phyloP scores from a whole-genome alignment of 1,140 invertebrate species.

The Atta colombica region DNA sequence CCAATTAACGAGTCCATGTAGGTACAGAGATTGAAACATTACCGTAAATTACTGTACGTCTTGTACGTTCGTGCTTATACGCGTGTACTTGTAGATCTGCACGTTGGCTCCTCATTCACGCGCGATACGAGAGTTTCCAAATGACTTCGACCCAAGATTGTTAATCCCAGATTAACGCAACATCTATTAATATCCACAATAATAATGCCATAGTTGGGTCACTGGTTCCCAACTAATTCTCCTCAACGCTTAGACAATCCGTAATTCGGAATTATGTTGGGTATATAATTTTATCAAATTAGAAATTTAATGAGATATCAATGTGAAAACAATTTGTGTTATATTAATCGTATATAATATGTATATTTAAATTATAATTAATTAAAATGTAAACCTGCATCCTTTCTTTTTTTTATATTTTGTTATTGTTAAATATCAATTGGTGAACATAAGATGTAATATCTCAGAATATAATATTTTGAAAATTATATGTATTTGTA shows the following conservation, averaged over 20 bases:
- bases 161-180: constrained; percentile 19
- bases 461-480: not conserved
- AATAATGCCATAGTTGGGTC: constrained; percentile 10
- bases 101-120: constrained; percentile 18
- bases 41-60: constrained; percentile 70
- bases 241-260: not conserved
- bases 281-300: not conserved
- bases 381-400: not conserved
- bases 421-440: not conserved
- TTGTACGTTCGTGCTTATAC: constrained; percentile 58
- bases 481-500: not conserved
- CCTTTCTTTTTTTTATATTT: not conserved
- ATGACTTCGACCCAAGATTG: constrained; percentile 56
- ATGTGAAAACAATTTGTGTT: not conserved
- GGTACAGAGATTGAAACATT: constrained; percentile 76
- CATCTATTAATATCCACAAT: constrained; percentile 32
- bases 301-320: not conserved
- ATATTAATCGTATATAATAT: not conserved
- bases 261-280: not conserved
- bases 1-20: constrained; percentile 75
- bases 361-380: not conserved
- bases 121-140: constrained; percentile 25
- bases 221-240: constrained; percentile 8
- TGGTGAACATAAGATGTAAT: not conserved
- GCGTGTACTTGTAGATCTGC: not conserved